Evolutionary conservation across 2,797 vertebrate species (phyloP).

Genomic region (Astyanax mexicanus): DNA sequence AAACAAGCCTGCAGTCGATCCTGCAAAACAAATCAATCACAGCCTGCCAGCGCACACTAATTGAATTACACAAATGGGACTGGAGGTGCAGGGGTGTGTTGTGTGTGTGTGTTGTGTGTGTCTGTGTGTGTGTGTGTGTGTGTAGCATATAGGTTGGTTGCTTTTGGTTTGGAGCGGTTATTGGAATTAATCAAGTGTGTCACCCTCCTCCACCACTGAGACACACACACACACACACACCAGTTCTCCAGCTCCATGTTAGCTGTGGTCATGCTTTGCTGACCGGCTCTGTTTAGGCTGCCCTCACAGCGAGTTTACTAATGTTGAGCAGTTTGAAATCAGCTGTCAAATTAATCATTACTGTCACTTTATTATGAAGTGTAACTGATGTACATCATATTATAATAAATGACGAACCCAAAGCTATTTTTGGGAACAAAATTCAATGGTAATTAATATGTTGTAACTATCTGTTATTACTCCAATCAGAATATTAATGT

Average conservation of each 20-base stretch:
- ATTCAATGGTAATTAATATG: too few species aligned
- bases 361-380: too few species aligned
- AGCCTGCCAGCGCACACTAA: conserved; percentile 72
- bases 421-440: too few species aligned
- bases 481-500: too few species aligned
- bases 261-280: neutral
- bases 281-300: neutral
- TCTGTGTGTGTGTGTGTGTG: conserved; percentile 32
- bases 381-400: too few species aligned
- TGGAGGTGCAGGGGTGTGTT: conserved; percentile 31
- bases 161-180: conserved; percentile 71
- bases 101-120: conserved; percentile 17
- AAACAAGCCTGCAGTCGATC: conserved; percentile 73
- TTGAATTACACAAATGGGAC: conserved; percentile 80
- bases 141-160: conserved; percentile 64
- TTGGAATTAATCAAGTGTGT: conserved; percentile 75
- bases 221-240: conserved; percentile 1
- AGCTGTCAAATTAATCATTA: too few species aligned
- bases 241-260: neutral
- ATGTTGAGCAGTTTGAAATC: too few species aligned
- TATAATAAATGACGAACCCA: too few species aligned
- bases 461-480: too few species aligned
- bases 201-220: conserved; percentile 40
- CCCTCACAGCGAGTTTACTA: too few species aligned
- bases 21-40: conserved; percentile 81